Conservation (phyloP, 2,797 vertebrate genomes). For the Sebastes itinus region DNA sequence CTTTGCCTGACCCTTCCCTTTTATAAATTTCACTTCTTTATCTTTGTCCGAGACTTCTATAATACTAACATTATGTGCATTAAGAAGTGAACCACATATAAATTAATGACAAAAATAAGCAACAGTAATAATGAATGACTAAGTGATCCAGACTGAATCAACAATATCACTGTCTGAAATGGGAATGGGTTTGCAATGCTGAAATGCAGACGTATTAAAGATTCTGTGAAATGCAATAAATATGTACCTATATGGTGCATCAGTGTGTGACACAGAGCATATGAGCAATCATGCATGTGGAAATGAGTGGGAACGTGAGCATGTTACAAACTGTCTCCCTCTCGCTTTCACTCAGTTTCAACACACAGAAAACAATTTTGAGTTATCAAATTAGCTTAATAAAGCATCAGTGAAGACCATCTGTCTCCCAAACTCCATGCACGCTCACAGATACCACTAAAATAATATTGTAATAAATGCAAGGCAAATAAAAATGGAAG, state of each 20-base stretch:
- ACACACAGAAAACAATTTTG: conserved; percentile 23
- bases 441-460: neutral
- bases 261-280: neutral
- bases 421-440: conserved; percentile 14
- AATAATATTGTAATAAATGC: neutral
- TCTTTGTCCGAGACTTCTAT: neutral
- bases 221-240: neutral
- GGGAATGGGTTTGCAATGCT: neutral
- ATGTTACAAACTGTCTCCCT: conserved; percentile 1
- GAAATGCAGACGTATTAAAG: neutral
- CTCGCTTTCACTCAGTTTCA: conserved; percentile 18
- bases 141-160: neutral
- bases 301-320: conserved; percentile 1
- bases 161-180: neutral
- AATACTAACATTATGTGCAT: neutral
- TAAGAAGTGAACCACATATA: neutral
- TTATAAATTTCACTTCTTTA: neutral
- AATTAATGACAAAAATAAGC: neutral
- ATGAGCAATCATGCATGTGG: neutral
- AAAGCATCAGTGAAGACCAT: conserved; percentile 44
- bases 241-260: neutral
- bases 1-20: neutral
- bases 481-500: neutral
- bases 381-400: conserved; percentile 46
- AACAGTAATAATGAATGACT: neutral